A percentile compares a stretch with the other conserved stretches of the same genome.
Conservation (phyloP, 2,888 invertebrate genomes). For the Xanthorhoe designata region DNA sequence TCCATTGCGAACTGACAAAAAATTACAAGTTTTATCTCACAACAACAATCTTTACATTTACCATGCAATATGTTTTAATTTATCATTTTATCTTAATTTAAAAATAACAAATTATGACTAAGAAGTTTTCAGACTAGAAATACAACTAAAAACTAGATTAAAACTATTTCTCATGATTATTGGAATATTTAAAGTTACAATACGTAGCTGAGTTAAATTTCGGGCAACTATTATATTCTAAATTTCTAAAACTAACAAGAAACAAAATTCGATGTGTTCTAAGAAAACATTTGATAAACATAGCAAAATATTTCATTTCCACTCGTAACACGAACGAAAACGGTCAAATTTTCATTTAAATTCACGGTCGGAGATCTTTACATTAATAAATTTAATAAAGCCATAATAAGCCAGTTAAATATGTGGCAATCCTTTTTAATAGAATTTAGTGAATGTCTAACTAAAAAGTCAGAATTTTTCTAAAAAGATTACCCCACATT, state of each 20-base stretch:
- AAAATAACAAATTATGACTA: conserved; percentile 73
- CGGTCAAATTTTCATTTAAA: not conserved
- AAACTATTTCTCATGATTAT: conserved; percentile 52
- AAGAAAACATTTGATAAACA: conserved; percentile 47
- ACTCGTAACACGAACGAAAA: not conserved
- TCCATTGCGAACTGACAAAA: conserved; percentile 58
- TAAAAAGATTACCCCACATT: conserved; percentile 12
- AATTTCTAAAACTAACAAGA: conserved; percentile 43
- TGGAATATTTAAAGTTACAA: conserved; percentile 51
- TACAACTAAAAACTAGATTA: conserved; percentile 68
- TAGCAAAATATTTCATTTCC: conserved; percentile 39
- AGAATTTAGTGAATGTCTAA: not conserved
- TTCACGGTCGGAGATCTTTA: conserved; percentile 6
- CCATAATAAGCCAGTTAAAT: conserved; percentile 9
- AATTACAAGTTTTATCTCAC: conserved; percentile 46
- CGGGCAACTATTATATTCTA: conserved; percentile 48
- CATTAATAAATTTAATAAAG: conserved; percentile 11
- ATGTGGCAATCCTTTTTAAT: conserved; percentile 4
- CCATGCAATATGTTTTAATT: conserved; percentile 29
- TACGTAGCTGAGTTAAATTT: conserved; percentile 57
- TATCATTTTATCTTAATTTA: conserved; percentile 46
- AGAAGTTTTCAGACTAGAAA: conserved; percentile 78
- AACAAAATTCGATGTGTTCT: conserved; percentile 61
- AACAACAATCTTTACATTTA: conserved; percentile 46
- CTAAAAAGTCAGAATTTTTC: conserved; percentile 5